Base-by-base conservation (phyloP, 2,113 vertebrate genomes). In the Phrynosoma blainvillii region DNA sequence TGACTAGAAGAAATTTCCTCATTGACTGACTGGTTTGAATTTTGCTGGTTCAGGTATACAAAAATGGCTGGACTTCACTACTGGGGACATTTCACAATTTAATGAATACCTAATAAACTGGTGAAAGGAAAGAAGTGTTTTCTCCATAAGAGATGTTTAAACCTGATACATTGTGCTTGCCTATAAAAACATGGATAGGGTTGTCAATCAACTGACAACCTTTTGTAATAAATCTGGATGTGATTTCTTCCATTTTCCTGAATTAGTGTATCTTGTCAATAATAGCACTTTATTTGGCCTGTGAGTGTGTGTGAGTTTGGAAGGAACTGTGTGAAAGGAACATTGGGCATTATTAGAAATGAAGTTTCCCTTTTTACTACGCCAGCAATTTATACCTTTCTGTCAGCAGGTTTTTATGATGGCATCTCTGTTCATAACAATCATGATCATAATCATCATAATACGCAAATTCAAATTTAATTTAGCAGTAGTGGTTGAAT, bases 21-120 rank as follows among this genome's bases (percentile, higher is more conserved):
- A 93, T 94, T 89, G 79, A 93, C 89, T 78, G 75, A 87, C 91
- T 21, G 0, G 8, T 86, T 47, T 92, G 68, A 91, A 84, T 36
- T 84, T 93, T 92, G 66, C 82, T 93, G 89, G 90, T 94, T 91
- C 89, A 90, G 84, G 56, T 84, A 27, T 92, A 65, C 90, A 91
- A 92, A 92, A 85, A 54, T 79, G 90, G 79, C 75, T 93, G 82
- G 81, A 42, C 78, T 7, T 47, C 47, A 47, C 47, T 7, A 47
- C 47, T 66, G 88, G 88, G 82, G 85, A 90, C 93, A 66, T 84
- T 89, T 87, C 75, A 91, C 93, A 94, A 94, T 92, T 89, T 92
- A 90, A 89, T 91, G 85, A 90, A 93, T 90, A 85, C 78, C 71
- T 92, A 92, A 92, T 94, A 94, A 96, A 89, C 79, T 85, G 93